These are phyloP conservation scores for Reticulitermes speratus DNA, from an alignment of 1,140 invertebrate species.

Conservation along the genomic window DNA sequence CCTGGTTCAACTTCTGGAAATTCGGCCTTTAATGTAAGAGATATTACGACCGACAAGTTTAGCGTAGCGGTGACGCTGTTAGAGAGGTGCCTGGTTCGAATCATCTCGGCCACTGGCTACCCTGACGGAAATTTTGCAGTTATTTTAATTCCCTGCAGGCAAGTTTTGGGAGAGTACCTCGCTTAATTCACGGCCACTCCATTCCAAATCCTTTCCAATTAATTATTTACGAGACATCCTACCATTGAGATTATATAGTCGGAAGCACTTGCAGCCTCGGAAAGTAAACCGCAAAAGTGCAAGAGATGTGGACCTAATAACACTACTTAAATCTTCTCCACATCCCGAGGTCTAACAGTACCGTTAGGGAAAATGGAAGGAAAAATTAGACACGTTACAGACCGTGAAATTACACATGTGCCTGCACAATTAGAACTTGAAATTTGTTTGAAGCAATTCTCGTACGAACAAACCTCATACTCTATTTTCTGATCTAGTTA, in stretches of 20 bases:
- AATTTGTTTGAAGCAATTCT: background rate
- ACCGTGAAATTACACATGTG: background rate
- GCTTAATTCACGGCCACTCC: too few species aligned
- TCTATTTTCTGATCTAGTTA: background rate
- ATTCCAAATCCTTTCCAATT: too few species aligned
- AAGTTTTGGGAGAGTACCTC: too few species aligned
- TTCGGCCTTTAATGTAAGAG: background rate
- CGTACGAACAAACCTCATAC: background rate
- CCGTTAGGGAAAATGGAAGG: background rate
- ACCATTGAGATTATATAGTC: too few species aligned
- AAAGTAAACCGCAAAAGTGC: too few species aligned
- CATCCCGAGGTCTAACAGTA: background rate
- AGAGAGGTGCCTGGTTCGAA: too few species aligned
- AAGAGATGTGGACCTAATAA: background rate
- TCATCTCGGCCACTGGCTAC: too few species aligned
- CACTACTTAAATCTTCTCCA: background rate
- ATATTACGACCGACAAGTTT: background rate
- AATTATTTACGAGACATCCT: too few species aligned
- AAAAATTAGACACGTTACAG: background rate
- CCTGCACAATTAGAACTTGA: background rate
- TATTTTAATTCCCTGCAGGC: too few species aligned
- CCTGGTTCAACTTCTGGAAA: background rate
- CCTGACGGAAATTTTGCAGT: too few species aligned
- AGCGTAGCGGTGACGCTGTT: too few species aligned
- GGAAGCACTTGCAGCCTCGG: too few species aligned